These are phyloP conservation scores for Drosophila kambysellisi DNA, from an alignment of 2,888 invertebrate genomes.

Conservation along the genomic window DNA sequence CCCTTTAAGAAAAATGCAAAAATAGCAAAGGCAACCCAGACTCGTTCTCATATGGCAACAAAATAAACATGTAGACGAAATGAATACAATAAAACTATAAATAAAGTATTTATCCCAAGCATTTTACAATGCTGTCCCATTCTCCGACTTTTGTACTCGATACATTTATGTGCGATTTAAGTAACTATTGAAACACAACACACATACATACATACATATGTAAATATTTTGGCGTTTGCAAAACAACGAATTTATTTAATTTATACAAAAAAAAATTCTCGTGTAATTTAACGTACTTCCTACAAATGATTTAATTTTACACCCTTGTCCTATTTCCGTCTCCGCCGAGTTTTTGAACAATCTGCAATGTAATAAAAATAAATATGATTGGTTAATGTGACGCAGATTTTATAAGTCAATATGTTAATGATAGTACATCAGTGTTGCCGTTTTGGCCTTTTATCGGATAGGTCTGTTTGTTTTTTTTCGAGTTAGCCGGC, in stretches of 20 bases:
- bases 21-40: not conserved
- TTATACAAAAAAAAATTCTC: slow-evolving; percentile 69
- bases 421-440: not conserved
- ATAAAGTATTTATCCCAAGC: not conserved
- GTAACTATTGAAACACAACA: not conserved
- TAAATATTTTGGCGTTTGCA: slow-evolving; percentile 27
- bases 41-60: not conserved
- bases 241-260: slow-evolving; percentile 68
- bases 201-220: not conserved
- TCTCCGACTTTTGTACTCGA: not conserved
- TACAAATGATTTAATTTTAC: slow-evolving; percentile 84
- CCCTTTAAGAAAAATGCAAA: not conserved
- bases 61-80: not conserved
- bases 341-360: slow-evolving; percentile 92
- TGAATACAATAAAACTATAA: not conserved
- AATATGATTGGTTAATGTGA: not conserved
- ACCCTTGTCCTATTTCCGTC: slow-evolving; percentile 93
- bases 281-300: slow-evolving; percentile 44
- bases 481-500: not conserved
- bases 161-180: too few species aligned
- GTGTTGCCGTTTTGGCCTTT: not conserved
- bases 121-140: not conserved
- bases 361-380: slow-evolving; percentile 85
- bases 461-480: not conserved
- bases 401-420: not conserved